Base-by-base conservation (phyloP, 2,797 vertebrate genomes). In the Pitangus sulphuratus region DNA sequence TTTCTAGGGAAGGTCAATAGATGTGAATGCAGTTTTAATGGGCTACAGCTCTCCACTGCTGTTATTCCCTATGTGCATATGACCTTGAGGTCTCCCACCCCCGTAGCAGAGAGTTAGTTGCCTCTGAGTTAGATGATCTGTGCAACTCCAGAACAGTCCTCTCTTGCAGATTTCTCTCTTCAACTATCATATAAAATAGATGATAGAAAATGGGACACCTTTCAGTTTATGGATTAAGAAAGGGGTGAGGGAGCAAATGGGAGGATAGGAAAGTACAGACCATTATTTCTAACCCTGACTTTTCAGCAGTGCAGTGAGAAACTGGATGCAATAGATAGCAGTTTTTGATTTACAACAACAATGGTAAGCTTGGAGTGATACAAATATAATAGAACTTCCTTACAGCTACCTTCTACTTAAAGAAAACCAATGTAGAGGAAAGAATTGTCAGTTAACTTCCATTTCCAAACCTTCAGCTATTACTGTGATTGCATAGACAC, bases 21-120 rank as follows among this genome's bases (percentile, higher is more conserved):
- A 94, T 60, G 30, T 60, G 48, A 79, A 91, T 15, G 19, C 7
- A 15, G 30, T 95, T 96, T 80, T 93, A 95, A 94, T 80, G 9
- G 40, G 66, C 74, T 82, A 40, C 86, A 92, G 90, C 62, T 84
- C 81, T 79, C 58, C 7, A 2, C 82, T 88, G 82, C 78, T 86
- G 33, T 78, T 85, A 22, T 45, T 45, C 7, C 0, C 56, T 26
- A 2, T 51, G 51, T 24, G n/a, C 21, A 1, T 5, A 8, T 89
- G 84, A 94, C 88, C 84, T 51, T 25, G 24, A 64, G 70, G 68
- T 84, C 83, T 95, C 72, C 83, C 66, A 28, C 39, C 56, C 62
- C 48, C 0, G 0, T 12, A 71, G 51, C 1, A 71, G 74, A 62
- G 74, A 89, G 58, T 12, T 25, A 16, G 33, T 40, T 90, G 18